These are phyloP conservation scores for Tribolium madens DNA, from an alignment of 1,140 invertebrate species.

Conservation along the genomic window DNA sequence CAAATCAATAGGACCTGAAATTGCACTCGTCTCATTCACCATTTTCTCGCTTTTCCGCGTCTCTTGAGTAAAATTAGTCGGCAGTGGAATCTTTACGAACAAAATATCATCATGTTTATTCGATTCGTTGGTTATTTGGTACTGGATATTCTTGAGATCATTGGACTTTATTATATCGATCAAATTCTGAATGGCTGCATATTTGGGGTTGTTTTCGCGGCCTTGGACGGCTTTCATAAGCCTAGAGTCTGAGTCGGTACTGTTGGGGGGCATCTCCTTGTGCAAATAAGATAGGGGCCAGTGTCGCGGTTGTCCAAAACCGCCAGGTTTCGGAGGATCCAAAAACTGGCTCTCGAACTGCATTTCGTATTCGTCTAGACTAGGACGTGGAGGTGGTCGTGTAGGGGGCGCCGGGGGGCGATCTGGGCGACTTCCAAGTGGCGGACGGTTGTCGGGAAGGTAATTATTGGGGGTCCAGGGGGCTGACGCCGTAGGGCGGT, in stretches of 20 bases:
- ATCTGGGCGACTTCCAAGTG: slow-evolving; percentile 56
- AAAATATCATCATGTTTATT: slow-evolving; percentile 60
- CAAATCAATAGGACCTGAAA: slow-evolving; percentile 48
- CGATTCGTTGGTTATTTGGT: slow-evolving; percentile 60
- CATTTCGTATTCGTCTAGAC: slow-evolving; percentile 65
- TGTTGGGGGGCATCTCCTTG: slow-evolving; percentile 71
- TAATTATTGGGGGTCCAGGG: slow-evolving; percentile 2
- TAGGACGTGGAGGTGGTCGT: slow-evolving; percentile 59
- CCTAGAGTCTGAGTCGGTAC: slow-evolving; percentile 48
- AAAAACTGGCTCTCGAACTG: slow-evolving; percentile 61
- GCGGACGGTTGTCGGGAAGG: slow-evolving; percentile 3
- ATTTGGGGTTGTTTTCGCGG: slow-evolving; percentile 51
- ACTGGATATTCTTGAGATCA: slow-evolving; percentile 60
- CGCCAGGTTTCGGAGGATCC: slow-evolving; percentile 67
- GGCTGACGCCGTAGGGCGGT: slow-evolving; percentile 19
- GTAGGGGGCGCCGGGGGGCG: slow-evolving; percentile 57
- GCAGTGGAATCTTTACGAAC: slow-evolving; percentile 62
- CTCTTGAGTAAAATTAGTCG: slow-evolving; percentile 56
- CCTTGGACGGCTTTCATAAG: slow-evolving; percentile 41
- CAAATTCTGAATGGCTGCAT: slow-evolving; percentile 61
- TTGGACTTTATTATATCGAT: slow-evolving; percentile 62
- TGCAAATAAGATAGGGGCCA: slow-evolving; percentile 79
- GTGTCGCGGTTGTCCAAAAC: slow-evolving; percentile 68
- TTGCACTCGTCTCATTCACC: slow-evolving; percentile 11
- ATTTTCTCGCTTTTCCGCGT: slow-evolving; percentile 32